phyloP scores from a whole-genome alignment of 1,140 invertebrate species.

The Pseudoatta argentina region DNA sequence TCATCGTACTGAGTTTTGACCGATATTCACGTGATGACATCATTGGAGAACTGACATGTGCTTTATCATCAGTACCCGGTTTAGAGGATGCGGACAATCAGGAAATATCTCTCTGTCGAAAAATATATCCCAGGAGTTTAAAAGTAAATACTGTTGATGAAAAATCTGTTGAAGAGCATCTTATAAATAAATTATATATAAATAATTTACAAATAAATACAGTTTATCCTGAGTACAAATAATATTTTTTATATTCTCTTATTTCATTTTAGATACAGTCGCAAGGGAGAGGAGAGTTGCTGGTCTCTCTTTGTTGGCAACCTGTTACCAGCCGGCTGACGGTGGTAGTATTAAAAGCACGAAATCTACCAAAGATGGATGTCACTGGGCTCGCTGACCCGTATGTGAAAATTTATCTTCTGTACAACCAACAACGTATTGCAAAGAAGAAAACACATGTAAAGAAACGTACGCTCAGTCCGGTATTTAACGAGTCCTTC shows the following conservation, averaged over 20 bases:
- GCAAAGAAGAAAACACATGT: constrained; percentile 99
- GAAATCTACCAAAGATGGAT: constrained; percentile 98
- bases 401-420: constrained; percentile 98
- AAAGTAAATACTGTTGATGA: constrained; percentile 88
- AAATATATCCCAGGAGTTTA: constrained; percentile 94
- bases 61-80: constrained; percentile 91
- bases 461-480: constrained; percentile 98
- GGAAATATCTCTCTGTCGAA: constrained; percentile 91
- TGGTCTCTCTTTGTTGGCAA: constrained; percentile 98
- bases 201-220: background rate
- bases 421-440: constrained; percentile 98
- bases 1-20: constrained; percentile 98
- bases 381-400: constrained; percentile 97
- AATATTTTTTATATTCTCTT: background rate
- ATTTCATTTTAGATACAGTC: constrained; percentile 90
- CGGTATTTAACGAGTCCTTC: constrained; percentile 99
- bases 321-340: constrained; percentile 95
- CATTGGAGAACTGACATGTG: constrained; percentile 98
- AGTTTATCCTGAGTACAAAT: background rate
- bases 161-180: no score
- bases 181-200: no score
- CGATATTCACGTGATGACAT: constrained; percentile 98
- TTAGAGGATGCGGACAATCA: constrained; percentile 93
- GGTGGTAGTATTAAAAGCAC: constrained; percentile 96
- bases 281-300: constrained; percentile 95